Evolutionary conservation across 1,140 invertebrate genomes (phyloP).

Genomic region (Gerris buenoi): DNA sequence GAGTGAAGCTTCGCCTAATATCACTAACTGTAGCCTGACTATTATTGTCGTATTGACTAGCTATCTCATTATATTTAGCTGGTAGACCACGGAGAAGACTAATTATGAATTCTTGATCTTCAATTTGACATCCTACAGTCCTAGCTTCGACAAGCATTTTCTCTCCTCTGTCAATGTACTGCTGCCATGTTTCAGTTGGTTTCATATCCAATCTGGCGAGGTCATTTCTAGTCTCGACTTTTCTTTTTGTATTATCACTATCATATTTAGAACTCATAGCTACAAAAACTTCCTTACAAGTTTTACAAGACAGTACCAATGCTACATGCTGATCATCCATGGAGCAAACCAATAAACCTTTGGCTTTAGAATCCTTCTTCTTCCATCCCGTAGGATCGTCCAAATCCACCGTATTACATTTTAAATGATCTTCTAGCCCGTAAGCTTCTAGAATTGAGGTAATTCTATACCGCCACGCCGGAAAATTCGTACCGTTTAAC

Average conservation of each 20-base stretch:
- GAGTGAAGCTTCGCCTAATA: not conserved
- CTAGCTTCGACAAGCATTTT: not conserved
- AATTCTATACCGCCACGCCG: not conserved
- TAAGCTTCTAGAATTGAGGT: not conserved
- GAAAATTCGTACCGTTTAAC: not conserved
- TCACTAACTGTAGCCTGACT: not conserved
- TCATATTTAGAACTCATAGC: not conserved
- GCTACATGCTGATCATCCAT: not conserved
- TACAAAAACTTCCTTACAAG: not conserved
- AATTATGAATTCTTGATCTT: not conserved
- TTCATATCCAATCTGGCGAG: not conserved
- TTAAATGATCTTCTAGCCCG: not conserved
- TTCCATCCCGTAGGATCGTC: not conserved
- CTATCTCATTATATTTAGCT: not conserved
- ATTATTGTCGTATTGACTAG: not conserved
- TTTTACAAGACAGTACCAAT: not conserved
- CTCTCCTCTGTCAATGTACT: not conserved
- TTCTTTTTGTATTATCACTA: not conserved
- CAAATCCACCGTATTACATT: not conserved
- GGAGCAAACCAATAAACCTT: not conserved
- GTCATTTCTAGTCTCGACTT: not conserved
- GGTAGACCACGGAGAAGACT: not conserved
- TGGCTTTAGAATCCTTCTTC: not conserved
- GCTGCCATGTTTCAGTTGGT: not conserved
- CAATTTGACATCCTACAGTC: not conserved